A percentile compares a stretch with the other conserved stretches of the same genome.
phyloP scores from a whole-genome alignment of 2,113 vertebrate species.

The Loxodonta africana region DNA sequence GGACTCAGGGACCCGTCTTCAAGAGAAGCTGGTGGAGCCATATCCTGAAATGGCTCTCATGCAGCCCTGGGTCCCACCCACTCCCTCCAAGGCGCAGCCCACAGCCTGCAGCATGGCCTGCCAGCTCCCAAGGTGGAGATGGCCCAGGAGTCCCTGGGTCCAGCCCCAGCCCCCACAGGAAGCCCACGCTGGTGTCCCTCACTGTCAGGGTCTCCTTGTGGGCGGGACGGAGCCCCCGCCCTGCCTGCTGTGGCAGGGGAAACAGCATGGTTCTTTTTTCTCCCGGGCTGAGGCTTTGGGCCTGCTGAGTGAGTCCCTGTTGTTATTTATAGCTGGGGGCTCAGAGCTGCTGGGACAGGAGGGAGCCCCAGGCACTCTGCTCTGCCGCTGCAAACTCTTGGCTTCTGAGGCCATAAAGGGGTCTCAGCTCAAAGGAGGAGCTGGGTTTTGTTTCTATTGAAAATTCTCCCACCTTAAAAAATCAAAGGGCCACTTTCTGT shows the following conservation, averaged over 20 bases:
- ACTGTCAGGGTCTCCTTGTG: background rate
- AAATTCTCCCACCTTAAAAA: background rate
- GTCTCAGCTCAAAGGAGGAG: rapidly evolving
- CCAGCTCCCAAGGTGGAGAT: too few species aligned
- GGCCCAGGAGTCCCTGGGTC: too few species aligned
- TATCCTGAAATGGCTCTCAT: background rate
- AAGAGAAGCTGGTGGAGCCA: background rate
- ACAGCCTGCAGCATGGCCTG: background rate
- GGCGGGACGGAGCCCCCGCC: background rate
- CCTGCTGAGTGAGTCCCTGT: rapidly evolving
- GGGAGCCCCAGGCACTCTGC: background rate
- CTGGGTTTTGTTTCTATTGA: background rate
- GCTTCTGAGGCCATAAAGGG: background rate
- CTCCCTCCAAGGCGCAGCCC: background rate
- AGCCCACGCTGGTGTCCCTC: rapidly evolving
- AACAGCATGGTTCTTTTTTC: background rate
- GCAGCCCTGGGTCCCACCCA: background rate
- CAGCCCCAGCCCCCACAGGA: too few species aligned
- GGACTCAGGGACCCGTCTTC: background rate
- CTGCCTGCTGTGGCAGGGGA: background rate
- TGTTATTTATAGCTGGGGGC: background rate
- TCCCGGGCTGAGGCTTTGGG: background rate
- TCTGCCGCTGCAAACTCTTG: background rate
- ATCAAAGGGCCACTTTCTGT: background rate
- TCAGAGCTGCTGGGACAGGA: background rate